Evolutionary conservation across 1,140 invertebrate species (phyloP).

Genomic region (Cyrtorhinus lividipennis): DNA sequence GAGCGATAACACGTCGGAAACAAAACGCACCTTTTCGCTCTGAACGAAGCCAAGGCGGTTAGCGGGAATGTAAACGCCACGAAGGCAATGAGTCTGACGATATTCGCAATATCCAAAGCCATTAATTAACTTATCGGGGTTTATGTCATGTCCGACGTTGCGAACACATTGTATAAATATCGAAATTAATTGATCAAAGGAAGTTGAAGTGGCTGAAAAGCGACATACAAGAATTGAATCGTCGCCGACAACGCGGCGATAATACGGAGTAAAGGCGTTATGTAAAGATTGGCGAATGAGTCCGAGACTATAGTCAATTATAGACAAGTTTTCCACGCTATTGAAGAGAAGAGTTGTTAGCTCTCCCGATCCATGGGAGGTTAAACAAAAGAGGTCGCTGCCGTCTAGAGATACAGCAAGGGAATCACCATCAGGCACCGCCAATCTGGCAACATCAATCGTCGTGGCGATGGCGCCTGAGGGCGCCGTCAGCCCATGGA

Average conservation of each 20-base stretch:
- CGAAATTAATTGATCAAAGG: background rate
- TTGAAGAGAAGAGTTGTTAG: background rate
- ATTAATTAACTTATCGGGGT: background rate
- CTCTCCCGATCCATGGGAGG: background rate
- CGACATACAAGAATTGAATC: background rate
- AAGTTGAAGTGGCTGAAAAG: background rate
- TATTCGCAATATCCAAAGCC: background rate
- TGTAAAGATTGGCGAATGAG: too few relatives aligned
- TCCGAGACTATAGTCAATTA: background rate
- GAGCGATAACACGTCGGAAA: background rate
- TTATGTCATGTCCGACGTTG: background rate
- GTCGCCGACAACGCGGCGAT: background rate
- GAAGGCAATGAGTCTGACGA: background rate
- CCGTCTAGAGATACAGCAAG: background rate
- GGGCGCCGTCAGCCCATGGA: background rate
- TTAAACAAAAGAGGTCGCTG: background rate
- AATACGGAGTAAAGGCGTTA: too few relatives aligned
- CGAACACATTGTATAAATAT: background rate
- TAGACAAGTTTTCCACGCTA: background rate
- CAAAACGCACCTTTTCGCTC: background rate
- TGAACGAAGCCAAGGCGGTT: background rate
- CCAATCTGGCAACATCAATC: background rate
- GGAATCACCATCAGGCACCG: background rate
- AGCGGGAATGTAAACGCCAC: background rate
- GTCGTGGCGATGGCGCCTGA: background rate